These are phyloP conservation scores for Poecilia gillii DNA, from an alignment of 2,797 vertebrate genomes.

Conservation along the genomic window DNA sequence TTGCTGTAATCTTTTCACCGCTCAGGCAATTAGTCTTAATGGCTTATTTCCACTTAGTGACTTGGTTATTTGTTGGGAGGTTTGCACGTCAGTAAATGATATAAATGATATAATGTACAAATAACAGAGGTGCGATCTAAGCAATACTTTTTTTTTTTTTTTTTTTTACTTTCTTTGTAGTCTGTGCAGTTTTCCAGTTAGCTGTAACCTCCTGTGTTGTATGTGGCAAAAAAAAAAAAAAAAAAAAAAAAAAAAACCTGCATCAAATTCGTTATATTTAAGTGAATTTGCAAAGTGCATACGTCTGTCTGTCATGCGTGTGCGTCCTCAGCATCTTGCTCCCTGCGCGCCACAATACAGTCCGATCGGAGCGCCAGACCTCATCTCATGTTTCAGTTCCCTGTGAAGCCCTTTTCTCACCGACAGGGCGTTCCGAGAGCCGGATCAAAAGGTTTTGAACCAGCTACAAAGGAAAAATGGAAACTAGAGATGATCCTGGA, in stretches of 20 bases:
- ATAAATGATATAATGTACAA: constrained; percentile 46
- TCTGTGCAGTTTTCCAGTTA: neutral
- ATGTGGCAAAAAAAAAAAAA: too few relatives aligned
- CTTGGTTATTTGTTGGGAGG: constrained; percentile 41
- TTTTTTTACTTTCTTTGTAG: neutral
- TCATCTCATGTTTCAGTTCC: constrained; percentile 89
- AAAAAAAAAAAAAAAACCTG: too few relatives aligned
- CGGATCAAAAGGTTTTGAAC: constrained; percentile 91
- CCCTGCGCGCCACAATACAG: constrained; percentile 35
- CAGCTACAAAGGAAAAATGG: constrained; percentile 90
- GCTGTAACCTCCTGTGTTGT: neutral
- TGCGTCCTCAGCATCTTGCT: neutral
- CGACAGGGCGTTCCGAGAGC: constrained; percentile 90
- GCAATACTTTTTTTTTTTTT: neutral
- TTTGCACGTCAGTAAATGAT: constrained; percentile 36
- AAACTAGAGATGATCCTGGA: constrained; percentile 91
- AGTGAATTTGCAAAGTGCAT: neutral
- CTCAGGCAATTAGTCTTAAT: constrained; percentile 33
- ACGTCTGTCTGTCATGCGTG: neutral
- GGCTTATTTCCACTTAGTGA: constrained; percentile 35
- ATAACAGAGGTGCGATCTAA: constrained; percentile 26
- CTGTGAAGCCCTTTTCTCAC: constrained; percentile 88
- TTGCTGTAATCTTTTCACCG: constrained; percentile 20
- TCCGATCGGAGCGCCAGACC: constrained; percentile 60
- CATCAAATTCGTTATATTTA: neutral